phyloP scores from a whole-genome alignment of 2,113 vertebrate genomes.

The Anolis carolinensis region DNA sequence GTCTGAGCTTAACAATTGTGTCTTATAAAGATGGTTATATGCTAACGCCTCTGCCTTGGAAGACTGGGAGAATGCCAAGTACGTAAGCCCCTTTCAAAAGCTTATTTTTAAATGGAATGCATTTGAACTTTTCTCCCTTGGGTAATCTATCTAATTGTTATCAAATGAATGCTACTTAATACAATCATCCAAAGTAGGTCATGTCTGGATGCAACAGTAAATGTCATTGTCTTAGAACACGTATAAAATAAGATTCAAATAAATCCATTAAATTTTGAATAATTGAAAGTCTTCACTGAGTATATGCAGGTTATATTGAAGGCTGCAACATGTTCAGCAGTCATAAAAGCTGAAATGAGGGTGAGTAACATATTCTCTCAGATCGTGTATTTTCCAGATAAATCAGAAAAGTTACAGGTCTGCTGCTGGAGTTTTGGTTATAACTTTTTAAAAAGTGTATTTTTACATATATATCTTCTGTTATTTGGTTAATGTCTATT shows the following conservation, averaged over 20 bases:
- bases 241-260: not conserved
- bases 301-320: not conserved
- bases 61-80: conserved; percentile 89
- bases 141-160: conserved; percentile 36
- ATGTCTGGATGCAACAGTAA: not conserved
- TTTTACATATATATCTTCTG: not conserved
- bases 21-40: conserved; percentile 88
- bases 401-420: not conserved
- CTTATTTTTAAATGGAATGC: conserved; percentile 41
- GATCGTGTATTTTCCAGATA: not conserved
- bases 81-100: conserved; percentile 46
- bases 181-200: conserved; percentile 15
- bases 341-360: not conserved
- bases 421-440: not conserved
- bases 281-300: not conserved
- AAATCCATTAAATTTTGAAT: not conserved
- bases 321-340: not conserved
- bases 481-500: not conserved
- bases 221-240: conserved; percentile 11
- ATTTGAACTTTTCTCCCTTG: conserved; percentile 39
- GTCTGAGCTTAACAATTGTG: conserved; percentile 83
- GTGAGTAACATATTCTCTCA: not conserved
- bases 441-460: not conserved
- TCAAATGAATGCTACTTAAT: not conserved
- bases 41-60: conserved; percentile 89